phyloP scores from a whole-genome alignment of 2,797 vertebrate species.

The Gambusia yucatana region DNA sequence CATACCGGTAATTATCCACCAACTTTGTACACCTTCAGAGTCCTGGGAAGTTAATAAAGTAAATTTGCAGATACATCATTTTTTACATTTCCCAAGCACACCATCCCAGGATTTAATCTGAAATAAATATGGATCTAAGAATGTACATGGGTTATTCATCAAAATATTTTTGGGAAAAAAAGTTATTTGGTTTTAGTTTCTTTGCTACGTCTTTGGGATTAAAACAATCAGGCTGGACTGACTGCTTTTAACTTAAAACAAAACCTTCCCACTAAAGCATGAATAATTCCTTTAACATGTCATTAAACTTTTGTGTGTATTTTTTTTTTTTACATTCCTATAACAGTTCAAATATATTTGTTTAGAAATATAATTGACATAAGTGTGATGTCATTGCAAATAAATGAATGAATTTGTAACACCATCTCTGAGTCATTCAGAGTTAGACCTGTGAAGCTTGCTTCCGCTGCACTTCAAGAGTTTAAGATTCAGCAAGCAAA shows the following conservation, averaged over 20 bases:
- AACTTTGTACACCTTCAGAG: not conserved
- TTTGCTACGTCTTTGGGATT: not conserved
- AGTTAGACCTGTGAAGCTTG: constrained; percentile 47
- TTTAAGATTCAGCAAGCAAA: constrained; percentile 45
- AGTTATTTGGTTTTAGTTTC: not conserved
- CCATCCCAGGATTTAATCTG: not conserved
- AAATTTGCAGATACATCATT: not conserved
- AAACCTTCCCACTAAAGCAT: not conserved
- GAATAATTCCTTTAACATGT: not conserved
- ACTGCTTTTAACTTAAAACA: not conserved
- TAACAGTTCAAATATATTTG: not conserved
- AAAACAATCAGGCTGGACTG: not conserved
- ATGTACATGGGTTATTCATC: not conserved
- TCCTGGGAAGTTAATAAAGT: not conserved
- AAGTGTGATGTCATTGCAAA: not conserved
- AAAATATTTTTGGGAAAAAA: not conserved
- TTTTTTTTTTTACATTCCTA: not conserved
- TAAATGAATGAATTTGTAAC: not conserved
- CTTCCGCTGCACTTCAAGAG: constrained; percentile 39
- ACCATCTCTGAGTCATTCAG: constrained; percentile 39
- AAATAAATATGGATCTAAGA: not conserved
- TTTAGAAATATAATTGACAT: not conserved
- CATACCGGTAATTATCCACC: not conserved
- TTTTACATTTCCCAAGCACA: not conserved
- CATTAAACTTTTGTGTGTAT: not conserved